phyloP scores from a whole-genome alignment of 2,113 vertebrate species.

The Platichthys flesus region DNA sequence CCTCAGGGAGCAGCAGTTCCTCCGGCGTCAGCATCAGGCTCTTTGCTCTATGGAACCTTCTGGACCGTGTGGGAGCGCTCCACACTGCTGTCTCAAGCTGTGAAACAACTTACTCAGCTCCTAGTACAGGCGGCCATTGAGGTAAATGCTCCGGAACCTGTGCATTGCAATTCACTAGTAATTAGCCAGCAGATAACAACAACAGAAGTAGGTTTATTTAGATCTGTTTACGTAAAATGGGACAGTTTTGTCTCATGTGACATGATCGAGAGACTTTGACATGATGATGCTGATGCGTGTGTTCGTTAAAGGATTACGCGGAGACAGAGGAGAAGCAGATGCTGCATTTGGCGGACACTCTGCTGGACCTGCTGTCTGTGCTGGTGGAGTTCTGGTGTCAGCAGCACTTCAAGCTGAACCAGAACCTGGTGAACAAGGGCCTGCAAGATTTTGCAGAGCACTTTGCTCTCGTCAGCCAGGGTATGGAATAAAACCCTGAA shows the following conservation, averaged over 20 bases:
- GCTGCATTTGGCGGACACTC: constrained; percentile 67
- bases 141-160: constrained; percentile 77
- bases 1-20: constrained; percentile 70
- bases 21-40: constrained; percentile 62
- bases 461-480: constrained; percentile 87
- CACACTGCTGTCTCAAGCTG: constrained; percentile 85
- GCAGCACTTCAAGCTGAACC: constrained; percentile 86
- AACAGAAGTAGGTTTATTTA: neutral
- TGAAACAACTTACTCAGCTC: constrained; percentile 75
- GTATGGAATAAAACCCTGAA: constrained; percentile 66
- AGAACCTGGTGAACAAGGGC: constrained; percentile 83
- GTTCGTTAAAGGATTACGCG: constrained; percentile 38
- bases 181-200: neutral
- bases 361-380: constrained; percentile 88
- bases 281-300: constrained; percentile 10
- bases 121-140: constrained; percentile 76
- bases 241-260: neutral
- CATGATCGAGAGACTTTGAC: too few relatives aligned
- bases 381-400: constrained; percentile 92
- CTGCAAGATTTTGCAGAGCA: constrained; percentile 87
- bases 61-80: constrained; percentile 86
- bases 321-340: constrained; percentile 41
- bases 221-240: neutral
- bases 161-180: neutral
- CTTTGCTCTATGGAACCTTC: constrained; percentile 85